Evolutionary conservation across 1,140 invertebrate genomes (phyloP).

Genomic region (Listronotus oregonensis): DNA sequence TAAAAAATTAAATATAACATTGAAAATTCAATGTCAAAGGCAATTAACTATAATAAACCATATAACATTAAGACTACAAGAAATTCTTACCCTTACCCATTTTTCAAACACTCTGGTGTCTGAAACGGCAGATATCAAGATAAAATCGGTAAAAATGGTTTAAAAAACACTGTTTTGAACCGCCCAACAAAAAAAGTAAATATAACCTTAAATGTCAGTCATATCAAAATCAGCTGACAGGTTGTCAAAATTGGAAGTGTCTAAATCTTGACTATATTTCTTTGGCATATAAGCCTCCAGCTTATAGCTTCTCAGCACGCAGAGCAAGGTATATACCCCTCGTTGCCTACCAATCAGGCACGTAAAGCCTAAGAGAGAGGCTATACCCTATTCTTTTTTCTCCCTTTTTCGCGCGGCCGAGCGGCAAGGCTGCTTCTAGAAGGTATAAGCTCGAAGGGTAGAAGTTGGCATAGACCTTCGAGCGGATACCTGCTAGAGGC

Average conservation of each 20-base stretch:
- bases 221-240: conserved; percentile 4
- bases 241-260: not conserved
- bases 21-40: not conserved
- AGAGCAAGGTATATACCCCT: too few species aligned
- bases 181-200: too few species aligned
- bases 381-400: too few species aligned
- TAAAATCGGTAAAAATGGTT: not conserved
- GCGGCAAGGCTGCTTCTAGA: too few species aligned
- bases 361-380: too few species aligned
- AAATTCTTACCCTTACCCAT: conserved; percentile 19
- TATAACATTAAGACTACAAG: not conserved
- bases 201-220: not conserved
- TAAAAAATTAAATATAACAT: not conserved
- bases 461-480: not conserved
- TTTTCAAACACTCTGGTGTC: not conserved
- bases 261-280: too few species aligned
- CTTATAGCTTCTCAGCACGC: too few species aligned
- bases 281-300: too few species aligned
- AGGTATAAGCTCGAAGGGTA: too few species aligned
- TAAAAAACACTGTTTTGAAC: not conserved
- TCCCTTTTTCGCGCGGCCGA: too few species aligned
- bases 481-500: not conserved
- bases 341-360: too few species aligned
- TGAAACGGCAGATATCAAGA: too few species aligned
- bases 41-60: not conserved